These are phyloP conservation scores for Notodonta dromedarius DNA, from an alignment of 2,888 invertebrate genomes.

Conservation along the genomic window DNA sequence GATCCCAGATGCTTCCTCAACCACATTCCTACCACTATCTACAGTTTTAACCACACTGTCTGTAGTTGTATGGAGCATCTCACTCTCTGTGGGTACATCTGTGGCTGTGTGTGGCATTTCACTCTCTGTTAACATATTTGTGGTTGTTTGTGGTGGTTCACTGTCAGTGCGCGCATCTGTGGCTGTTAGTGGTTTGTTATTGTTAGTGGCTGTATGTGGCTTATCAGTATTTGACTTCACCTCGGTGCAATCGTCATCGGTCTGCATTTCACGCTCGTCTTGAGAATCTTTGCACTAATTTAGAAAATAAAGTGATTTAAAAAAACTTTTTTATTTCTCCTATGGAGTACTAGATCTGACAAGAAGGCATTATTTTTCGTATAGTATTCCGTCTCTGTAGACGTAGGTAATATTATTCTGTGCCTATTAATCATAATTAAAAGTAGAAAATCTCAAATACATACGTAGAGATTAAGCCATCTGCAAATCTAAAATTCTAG, in stretches of 20 bases:
- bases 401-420: no score
- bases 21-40: conserved; percentile 17
- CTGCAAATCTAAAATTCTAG: no score
- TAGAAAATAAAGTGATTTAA: not conserved
- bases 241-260: conserved; percentile 59
- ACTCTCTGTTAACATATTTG: conserved; percentile 40
- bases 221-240: conserved; percentile 53
- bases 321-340: no score
- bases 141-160: not conserved
- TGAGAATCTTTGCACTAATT: conserved; percentile 58
- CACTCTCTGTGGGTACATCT: not conserved
- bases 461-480: no score
- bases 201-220: conserved; percentile 36
- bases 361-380: no score
- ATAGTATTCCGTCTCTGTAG: no score
- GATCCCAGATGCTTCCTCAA: conserved; percentile 29
- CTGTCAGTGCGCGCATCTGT: not conserved
- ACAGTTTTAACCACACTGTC: conserved; percentile 8
- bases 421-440: no score
- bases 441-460: no score
- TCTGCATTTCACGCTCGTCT: conserved; percentile 67
- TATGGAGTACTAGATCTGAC: no score
- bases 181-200: conserved; percentile 34
- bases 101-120: conserved; percentile 32
- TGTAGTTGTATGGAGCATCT: conserved; percentile 8